Conservation (phyloP, 2,797 vertebrate species). For the Cirrhinus mrigala region DNA sequence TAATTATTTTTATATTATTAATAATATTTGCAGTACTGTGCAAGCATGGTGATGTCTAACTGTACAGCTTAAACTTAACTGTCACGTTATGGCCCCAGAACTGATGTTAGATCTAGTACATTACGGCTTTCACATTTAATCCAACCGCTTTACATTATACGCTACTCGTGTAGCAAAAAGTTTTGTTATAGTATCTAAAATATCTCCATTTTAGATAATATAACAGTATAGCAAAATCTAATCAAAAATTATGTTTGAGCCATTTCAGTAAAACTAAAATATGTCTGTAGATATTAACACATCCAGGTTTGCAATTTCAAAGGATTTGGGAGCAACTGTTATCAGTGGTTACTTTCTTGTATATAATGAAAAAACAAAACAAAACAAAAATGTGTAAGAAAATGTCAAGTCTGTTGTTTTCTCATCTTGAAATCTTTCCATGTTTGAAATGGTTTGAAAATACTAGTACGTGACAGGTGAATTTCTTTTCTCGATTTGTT, state of each 20-base stretch:
- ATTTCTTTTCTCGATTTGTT: slow-evolving; percentile 69
- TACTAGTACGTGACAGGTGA: slow-evolving; percentile 34
- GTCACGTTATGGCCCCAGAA: neutral
- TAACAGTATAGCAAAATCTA: neutral
- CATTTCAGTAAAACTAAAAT: neutral
- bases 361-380: slow-evolving; percentile 65
- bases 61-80: slow-evolving; percentile 13
- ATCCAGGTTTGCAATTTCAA: slow-evolving; percentile 18
- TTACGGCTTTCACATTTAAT: neutral
- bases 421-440: slow-evolving; percentile 4
- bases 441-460: slow-evolving; percentile 35
- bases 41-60: neutral
- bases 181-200: slow-evolving; percentile 9
- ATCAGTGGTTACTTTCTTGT: slow-evolving; percentile 83
- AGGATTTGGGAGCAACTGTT: slow-evolving; percentile 86
- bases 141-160: slow-evolving; percentile 6
- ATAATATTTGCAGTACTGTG: neutral
- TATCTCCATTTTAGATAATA: neutral
- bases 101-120: neutral
- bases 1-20: neutral
- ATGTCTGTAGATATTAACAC: neutral
- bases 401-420: slow-evolving; percentile 27
- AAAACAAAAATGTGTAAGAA: slow-evolving; percentile 4
- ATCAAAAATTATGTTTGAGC: neutral
- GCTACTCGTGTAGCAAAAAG: neutral